Evolutionary conservation across 2,888 invertebrate genomes (phyloP).

Genomic region (Toxonevra muliebris): DNA sequence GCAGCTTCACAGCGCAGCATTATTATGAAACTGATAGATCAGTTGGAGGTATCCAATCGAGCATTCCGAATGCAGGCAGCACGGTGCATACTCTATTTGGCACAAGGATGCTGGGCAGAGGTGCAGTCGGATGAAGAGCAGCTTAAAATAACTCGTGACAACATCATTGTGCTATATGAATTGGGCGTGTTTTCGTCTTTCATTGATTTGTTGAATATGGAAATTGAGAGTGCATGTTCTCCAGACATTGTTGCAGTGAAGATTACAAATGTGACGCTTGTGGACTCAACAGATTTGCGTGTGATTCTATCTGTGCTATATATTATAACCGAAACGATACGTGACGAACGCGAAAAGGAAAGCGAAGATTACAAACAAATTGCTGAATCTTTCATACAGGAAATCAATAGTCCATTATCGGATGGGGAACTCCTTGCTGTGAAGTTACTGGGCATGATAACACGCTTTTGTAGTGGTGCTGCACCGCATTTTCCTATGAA

Average conservation of each 20-base stretch:
- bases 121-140: constrained; percentile 93
- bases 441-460: constrained; percentile 94
- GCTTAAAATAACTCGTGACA: constrained; percentile 81
- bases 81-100: constrained; percentile 91
- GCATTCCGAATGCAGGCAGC: constrained; percentile 87
- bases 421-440: constrained; percentile 85
- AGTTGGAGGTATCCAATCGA: constrained; percentile 88
- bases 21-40: constrained; percentile 87
- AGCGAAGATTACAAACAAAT: constrained; percentile 66
- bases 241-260: constrained; percentile 78
- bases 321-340: constrained; percentile 93
- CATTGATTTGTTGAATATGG: constrained; percentile 91
- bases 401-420: constrained; percentile 69
- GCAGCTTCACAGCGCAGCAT: constrained; percentile 76
- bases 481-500: constrained; percentile 99
- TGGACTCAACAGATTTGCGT: constrained; percentile 91
- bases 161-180: constrained; percentile 87
- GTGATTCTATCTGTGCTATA: constrained; percentile 93
- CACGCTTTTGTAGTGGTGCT: constrained; percentile 93
- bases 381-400: constrained; percentile 69
- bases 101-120: constrained; percentile 94
- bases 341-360: constrained; percentile 70
- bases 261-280: constrained; percentile 79
- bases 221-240: constrained; percentile 83
- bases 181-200: constrained; percentile 90